These are phyloP conservation scores for Gallirallus australis DNA, from an alignment of 2,797 vertebrate species.

Conservation along the genomic window DNA sequence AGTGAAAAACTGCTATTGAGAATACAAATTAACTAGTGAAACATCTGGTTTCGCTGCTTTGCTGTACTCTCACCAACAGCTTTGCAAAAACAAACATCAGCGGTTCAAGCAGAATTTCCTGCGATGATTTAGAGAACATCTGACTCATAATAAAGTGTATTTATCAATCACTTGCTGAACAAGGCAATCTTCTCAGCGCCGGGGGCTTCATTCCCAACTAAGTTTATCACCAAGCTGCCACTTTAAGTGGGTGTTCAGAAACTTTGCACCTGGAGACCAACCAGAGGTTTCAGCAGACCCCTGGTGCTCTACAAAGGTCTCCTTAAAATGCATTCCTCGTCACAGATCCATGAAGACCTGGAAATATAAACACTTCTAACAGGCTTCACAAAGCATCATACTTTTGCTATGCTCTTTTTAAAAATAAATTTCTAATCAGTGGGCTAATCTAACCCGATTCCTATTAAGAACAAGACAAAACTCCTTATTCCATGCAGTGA, in stretches of 20 bases:
- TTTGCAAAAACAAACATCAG: constrained; percentile 12
- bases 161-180: constrained; percentile 7
- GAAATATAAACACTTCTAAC: neutral
- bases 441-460: neutral
- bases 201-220: neutral
- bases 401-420: neutral
- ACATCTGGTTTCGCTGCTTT: neutral
- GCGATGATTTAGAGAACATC: neutral
- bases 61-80: neutral
- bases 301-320: neutral
- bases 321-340: neutral
- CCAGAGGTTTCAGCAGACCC: neutral
- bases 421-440: constrained; percentile 18
- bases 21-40: neutral
- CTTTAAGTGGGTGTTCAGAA: constrained; percentile 14
- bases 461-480: neutral
- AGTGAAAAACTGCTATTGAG: neutral
- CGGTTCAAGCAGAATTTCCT: neutral
- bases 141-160: neutral
- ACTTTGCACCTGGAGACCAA: constrained; percentile 45
- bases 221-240: constrained; percentile 59
- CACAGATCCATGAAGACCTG: neutral
- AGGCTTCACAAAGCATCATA: neutral
- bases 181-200: neutral
- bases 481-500: neutral